phyloP scores from a whole-genome alignment of 2,888 invertebrate genomes.

The Plagodis pulveraria region DNA sequence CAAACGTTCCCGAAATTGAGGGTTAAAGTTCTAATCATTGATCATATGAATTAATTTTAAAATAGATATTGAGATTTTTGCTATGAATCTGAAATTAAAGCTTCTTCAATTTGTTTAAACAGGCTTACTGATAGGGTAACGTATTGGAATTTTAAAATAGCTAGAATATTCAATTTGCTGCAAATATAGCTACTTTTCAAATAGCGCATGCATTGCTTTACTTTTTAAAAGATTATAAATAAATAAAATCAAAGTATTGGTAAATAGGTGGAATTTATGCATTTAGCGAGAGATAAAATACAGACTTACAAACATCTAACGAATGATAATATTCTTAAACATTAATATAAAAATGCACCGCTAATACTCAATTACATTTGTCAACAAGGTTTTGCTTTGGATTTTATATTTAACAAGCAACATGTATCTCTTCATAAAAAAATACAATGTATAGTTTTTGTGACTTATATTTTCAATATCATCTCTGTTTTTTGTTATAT shows the following conservation, averaged over 20 bases:
- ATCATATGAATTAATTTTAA: no score
- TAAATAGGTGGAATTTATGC: slow-evolving; percentile 26
- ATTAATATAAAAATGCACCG: slow-evolving; percentile 74
- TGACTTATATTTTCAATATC: no score
- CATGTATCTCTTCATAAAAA: no score
- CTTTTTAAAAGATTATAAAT: not conserved
- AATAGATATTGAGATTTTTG: no score
- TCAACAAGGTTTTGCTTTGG: slow-evolving; percentile 57
- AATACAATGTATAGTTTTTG: no score
- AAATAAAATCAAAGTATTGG: not conserved
- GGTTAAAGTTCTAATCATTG: no score
- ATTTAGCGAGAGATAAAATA: slow-evolving; percentile 47
- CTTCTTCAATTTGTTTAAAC: no score
- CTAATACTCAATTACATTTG: slow-evolving; percentile 69
- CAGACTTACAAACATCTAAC: slow-evolving; percentile 50
- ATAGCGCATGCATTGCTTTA: slow-evolving; percentile 19
- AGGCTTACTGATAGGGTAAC: no score
- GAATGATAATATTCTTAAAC: slow-evolving; percentile 44
- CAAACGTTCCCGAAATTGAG: no score
- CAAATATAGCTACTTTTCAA: not conserved
- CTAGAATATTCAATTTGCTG: slow-evolving; percentile 7
- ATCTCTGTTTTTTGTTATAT: no score
- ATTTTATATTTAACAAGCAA: slow-evolving; percentile 43
- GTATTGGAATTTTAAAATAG: no score
- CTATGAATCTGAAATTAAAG: no score